Evolutionary conservation across 92 coral and sea anemone genomes (phyloP), one percentile per base, ranked within the genome.

Genomic region (Muricea muricata): DNA sequence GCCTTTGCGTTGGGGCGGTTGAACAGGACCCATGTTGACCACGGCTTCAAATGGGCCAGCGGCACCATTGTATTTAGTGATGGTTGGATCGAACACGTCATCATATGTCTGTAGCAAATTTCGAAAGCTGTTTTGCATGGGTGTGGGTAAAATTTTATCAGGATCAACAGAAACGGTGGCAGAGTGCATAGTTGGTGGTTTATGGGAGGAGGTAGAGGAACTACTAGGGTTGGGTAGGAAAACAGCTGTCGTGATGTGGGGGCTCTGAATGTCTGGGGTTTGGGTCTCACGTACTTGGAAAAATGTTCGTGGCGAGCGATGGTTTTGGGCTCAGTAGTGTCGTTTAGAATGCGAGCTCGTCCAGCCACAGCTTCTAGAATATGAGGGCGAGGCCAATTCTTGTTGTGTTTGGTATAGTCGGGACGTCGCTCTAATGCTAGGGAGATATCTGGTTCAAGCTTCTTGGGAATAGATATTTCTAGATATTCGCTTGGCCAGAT

Each of bases 311-410:
- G 88, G 74, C 93, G 85, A 0, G 79, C 30, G 52, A 87, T 42
- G 72, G 45, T 20, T 37, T 87, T 54, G 20, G 90, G 87, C 66
- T 86, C 87, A 1, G 24, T 9, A 18, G 91, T 57, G 33, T 30
- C 72, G 78, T 89, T 90, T 34, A 55, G 50, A 31, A 90, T 54
- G 77, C 87, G n/a, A 82, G 48, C 84, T 56, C 81, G 79, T 69
- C 78, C 35, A 9, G 69, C 91, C 18, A 88, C 88, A 7, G 85
- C 83, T 23, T 74, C 78, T 14, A 90, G 30, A 71, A 91, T 83
- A 40, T 82, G 90, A 45, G 94, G 89, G 29, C 57, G 65, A 52
- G 94, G 91, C 92, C 94, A 91, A 17, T 65, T 33, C 3, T 6
- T 13, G 6, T 6, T 18, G 15, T 84, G 5, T 7, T 61, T 30